Evolutionary conservation across 2,797 vertebrate genomes (phyloP), one percentile per base, ranked within the genome.

Genomic region (Cynodonichthys magdalenae): DNA sequence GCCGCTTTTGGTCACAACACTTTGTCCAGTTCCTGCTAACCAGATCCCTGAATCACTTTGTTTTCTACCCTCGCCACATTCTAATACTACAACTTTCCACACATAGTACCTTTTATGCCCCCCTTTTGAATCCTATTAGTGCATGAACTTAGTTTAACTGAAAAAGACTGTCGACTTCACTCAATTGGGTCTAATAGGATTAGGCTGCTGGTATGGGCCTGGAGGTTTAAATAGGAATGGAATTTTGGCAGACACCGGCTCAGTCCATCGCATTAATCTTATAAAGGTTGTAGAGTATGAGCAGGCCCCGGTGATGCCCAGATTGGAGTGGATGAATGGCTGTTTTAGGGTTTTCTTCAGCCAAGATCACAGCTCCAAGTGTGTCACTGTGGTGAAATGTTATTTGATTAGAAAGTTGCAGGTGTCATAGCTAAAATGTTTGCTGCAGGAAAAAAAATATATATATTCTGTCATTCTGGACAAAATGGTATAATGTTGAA

Each of bases 161-260:
- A 94, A 94, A 95, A 95, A 95, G 93, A 92, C 92, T 94, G 90
- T 90, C 91, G 86, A 93, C 92, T 94, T 94, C 93, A 94, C 93
- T 97, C 94, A 95, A 95, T 97, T 98, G 95, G 90, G 82, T 91
- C 90, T 97, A 96, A 98, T 94, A 95, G 95, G 95, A 98, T 97
- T 97, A 97, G 79, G 91, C 89, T 80, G 92, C 90, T 93, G 91
- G 93, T 94, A 94, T 94, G 93, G 90, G 93, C 93, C 66, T 92
- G 88, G 89, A 94, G 91, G 91, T 94, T 96, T 95, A 95, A 96
- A 95, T 86, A 91, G 91, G 85, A 78, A 87, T 92, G 93, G 93
- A 94, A 92, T 88, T 92, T 95, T 96, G 91, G 92, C 93, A 95
- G 93, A 94, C 90, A 94, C 92, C 92, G 93, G 92, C 92, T 95